Conservation (phyloP, 1,140 invertebrate species). For the Stenopsyche tienmushanensis region DNA sequence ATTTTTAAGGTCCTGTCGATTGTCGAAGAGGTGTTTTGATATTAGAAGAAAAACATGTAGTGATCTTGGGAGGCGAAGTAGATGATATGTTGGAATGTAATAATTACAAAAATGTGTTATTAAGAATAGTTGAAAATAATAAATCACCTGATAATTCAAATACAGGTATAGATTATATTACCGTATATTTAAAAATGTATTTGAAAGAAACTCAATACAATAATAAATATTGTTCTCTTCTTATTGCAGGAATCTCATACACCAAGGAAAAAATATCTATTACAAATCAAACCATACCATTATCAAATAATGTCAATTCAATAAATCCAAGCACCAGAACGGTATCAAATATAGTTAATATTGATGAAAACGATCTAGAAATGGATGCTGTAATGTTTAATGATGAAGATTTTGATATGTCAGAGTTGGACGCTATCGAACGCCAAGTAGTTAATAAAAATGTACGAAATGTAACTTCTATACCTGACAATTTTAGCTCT, state of each 20-base stretch:
- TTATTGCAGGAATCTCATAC: too few species aligned
- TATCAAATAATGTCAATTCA: too few species aligned
- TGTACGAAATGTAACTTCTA: too few species aligned
- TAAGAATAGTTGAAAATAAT: slow-evolving; percentile 44
- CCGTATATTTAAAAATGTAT: too few species aligned
- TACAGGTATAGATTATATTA: too few species aligned
- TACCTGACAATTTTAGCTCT: slow-evolving; percentile 6
- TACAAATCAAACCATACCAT: too few species aligned
- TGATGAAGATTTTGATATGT: slow-evolving; percentile 35
- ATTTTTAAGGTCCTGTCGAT: slow-evolving; percentile 64
- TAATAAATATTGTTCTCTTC: neutral
- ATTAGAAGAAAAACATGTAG: slow-evolving; percentile 63
- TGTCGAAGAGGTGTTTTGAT: slow-evolving; percentile 72
- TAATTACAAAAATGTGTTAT: slow-evolving; percentile 62
- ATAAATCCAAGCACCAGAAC: too few species aligned
- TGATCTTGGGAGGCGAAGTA: slow-evolving; percentile 74
- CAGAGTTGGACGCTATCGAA: slow-evolving; percentile 32
- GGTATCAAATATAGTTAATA: too few species aligned
- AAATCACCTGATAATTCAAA: too few species aligned
- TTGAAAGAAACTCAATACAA: too few species aligned
- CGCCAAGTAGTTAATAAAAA: slow-evolving; percentile 21
- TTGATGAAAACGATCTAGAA: too few species aligned
- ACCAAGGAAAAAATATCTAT: too few species aligned
- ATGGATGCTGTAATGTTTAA: slow-evolving; percentile 31
- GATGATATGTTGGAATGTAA: slow-evolving; percentile 61